phyloP scores from a whole-genome alignment of 2,113 vertebrate species.

The Stomatorhinus ivindoensis region DNA sequence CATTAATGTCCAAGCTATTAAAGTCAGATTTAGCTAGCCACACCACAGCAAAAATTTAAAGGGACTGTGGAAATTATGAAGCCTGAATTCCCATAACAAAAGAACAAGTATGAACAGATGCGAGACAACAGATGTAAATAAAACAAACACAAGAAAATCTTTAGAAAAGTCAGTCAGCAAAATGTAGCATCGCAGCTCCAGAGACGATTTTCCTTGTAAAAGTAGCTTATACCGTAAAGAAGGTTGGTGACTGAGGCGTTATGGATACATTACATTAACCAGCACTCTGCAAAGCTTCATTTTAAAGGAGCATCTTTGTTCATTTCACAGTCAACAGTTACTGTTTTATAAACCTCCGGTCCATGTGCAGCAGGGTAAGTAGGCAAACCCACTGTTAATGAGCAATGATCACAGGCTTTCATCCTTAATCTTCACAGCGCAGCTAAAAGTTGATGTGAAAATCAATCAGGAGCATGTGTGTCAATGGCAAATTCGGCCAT shows the following conservation, averaged over 20 bases:
- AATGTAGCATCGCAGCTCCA: neutral
- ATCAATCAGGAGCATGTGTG: constrained; percentile 32
- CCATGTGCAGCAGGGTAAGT: neutral
- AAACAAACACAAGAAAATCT: neutral
- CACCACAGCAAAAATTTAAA: neutral
- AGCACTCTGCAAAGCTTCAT: neutral
- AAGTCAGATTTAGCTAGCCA: neutral
- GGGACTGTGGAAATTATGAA: neutral
- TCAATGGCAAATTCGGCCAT: constrained; percentile 23
- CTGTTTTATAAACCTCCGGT: neutral
- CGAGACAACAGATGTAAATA: neutral
- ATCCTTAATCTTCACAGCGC: constrained; percentile 25
- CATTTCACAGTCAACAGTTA: neutral
- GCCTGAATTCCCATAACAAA: neutral
- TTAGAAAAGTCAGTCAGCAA: neutral
- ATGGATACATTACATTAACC: neutral
- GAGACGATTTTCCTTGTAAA: neutral
- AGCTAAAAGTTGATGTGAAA: constrained; percentile 26
- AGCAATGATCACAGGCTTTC: constrained; percentile 16
- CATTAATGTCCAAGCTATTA: too few species aligned
- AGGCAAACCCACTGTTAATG: neutral
- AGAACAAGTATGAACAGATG: neutral
- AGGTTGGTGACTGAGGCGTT: neutral
- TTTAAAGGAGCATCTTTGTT: neutral
- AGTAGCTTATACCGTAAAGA: neutral